phyloP scores from a whole-genome alignment of 2,888 invertebrate species.

The Chesias legatella region DNA sequence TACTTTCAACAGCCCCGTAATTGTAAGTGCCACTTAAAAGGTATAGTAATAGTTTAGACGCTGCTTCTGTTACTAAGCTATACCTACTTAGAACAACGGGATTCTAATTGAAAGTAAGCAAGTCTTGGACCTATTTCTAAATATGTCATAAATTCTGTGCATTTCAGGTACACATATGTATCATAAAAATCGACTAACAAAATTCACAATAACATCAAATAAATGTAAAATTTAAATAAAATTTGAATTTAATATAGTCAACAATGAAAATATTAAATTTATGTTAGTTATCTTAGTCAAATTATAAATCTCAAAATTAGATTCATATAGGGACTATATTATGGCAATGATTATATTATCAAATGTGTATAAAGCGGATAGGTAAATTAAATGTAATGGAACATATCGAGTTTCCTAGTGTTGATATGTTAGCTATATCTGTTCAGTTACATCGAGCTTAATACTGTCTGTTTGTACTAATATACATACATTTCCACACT shows the following conservation, averaged over 20 bases:
- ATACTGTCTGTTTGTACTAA: slow-evolving; percentile 21
- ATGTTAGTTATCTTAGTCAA: neutral
- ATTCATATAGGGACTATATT: slow-evolving; percentile 3
- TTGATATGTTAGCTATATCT: slow-evolving; percentile 16
- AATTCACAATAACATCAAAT: slow-evolving; percentile 1
- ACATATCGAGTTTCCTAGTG: slow-evolving; percentile 8
- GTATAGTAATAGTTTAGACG: too few relatives aligned
- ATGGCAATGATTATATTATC: too few relatives aligned
- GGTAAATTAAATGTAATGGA: slow-evolving; percentile 12
- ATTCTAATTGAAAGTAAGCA: too few relatives aligned
- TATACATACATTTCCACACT: slow-evolving; percentile 4
- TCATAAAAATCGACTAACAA: neutral
- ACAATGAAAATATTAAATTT: neutral
- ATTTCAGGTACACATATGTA: slow-evolving; percentile 5
- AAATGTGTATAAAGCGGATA: slow-evolving; percentile 7
- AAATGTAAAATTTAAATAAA: slow-evolving; percentile 4
- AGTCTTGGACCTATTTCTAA: too few relatives aligned
- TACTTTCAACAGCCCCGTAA: too few relatives aligned
- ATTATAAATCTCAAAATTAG: neutral
- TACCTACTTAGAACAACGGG: too few relatives aligned
- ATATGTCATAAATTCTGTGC: too few relatives aligned
- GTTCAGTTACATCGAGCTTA: slow-evolving; percentile 12
- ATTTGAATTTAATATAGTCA: neutral
- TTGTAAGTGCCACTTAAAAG: too few relatives aligned
- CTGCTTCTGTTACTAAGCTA: too few relatives aligned